phyloP scores from a whole-genome alignment of 2,113 vertebrate species.

The Eleginops maclovinus region DNA sequence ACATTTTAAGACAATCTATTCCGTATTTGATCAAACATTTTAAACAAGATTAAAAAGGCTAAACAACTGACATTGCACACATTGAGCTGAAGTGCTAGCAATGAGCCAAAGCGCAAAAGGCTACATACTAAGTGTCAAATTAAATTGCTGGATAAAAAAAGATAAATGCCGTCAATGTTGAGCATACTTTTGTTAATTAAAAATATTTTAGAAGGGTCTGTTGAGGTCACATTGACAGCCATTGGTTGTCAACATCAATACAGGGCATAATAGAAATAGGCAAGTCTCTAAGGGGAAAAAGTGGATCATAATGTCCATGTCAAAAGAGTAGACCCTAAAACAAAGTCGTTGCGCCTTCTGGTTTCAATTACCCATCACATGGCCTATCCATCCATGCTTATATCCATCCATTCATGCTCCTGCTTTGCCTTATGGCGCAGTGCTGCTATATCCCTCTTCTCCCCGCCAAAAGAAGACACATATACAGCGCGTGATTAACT shows the following conservation, averaged over 20 bases:
- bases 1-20: not conserved
- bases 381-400: conserved; percentile 60
- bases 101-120: not conserved
- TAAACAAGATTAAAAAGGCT: not conserved
- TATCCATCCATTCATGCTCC: conserved; percentile 45
- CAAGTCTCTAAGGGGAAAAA: not conserved
- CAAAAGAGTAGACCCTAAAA: conserved; percentile 51
- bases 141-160: not conserved
- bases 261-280: not conserved
- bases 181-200: not conserved
- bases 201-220: too few relatives aligned
- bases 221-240: too few relatives aligned
- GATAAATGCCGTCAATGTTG: not conserved
- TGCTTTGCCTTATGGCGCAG: conserved; percentile 64
- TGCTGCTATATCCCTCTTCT: conserved; percentile 39
- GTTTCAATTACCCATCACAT: conserved; percentile 83
- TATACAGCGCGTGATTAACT: conserved; percentile 79
- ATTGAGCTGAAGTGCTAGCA: not conserved
- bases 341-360: conserved; percentile 66
- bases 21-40: not conserved
- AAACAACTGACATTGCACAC: not conserved
- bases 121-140: not conserved
- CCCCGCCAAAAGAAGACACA: conserved; percentile 69
- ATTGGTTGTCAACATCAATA: not conserved
- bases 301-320: conserved; percentile 37